Percentiles rank a stretch among this genome's conserved stretches.
phyloP scores from a whole-genome alignment of 2,797 vertebrate genomes.

The Periparus ater region DNA sequence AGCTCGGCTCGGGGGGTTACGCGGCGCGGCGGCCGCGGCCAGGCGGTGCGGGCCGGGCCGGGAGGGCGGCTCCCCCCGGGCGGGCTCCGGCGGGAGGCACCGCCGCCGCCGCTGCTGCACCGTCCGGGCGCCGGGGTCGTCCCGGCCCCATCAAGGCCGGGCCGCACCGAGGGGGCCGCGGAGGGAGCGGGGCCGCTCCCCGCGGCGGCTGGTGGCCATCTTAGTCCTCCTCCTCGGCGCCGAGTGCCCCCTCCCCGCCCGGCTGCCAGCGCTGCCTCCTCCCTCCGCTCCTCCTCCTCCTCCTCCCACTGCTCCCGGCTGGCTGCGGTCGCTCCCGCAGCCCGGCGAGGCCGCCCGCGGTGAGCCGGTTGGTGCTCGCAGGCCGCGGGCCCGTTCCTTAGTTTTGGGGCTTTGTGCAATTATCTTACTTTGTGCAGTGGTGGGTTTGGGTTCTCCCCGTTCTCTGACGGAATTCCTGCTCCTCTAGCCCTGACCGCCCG shows the following conservation, averaged over 20 bases:
- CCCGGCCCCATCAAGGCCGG: slow-evolving; percentile 40
- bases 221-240: slow-evolving; percentile 41
- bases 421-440: not conserved
- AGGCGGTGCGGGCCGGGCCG: not conserved
- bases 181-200: slow-evolving; percentile 35
- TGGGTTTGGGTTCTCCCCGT: not conserved
- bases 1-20: not conserved
- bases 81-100: not conserved
- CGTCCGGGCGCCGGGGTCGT: slow-evolving; percentile 1
- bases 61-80: slow-evolving; percentile 10
- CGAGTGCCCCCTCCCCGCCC: slow-evolving; percentile 46
- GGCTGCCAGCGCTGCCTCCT: slow-evolving; percentile 44
- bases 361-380: not conserved
- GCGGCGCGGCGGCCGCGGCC: not conserved
- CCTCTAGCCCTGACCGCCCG: not conserved
- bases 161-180: not conserved
- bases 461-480: not conserved
- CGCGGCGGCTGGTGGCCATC: slow-evolving; percentile 52
- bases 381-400: not conserved
- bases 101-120: not conserved
- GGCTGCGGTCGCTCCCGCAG: not conserved
- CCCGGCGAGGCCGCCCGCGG: not conserved
- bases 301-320: not conserved
- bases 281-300: slow-evolving; percentile 15
- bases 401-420: not conserved